These are phyloP conservation scores for Phoxinus phoxinus DNA, from an alignment of 2,113 vertebrate genomes.

Conservation along the genomic window DNA sequence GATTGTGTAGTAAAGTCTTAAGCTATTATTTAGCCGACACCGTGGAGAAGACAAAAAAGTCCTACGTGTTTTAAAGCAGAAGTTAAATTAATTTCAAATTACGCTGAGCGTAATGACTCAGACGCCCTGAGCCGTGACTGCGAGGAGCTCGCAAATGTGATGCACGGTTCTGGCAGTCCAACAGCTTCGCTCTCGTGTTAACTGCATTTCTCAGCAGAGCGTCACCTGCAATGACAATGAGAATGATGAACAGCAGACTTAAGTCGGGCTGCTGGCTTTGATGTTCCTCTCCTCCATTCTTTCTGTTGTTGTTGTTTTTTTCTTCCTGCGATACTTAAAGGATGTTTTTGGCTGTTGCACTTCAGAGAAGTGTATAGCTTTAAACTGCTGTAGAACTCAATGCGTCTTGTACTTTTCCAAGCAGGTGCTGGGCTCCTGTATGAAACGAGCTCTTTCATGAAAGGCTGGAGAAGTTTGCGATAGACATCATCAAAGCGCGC, in stretches of 20 bases:
- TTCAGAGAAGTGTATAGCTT: conserved; percentile 28
- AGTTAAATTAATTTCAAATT: conserved; percentile 48
- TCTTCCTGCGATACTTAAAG: background rate
- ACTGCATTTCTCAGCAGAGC: conserved; percentile 37
- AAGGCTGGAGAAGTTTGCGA: conserved; percentile 40
- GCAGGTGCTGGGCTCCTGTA: conserved; percentile 27
- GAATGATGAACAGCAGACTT: conserved; percentile 38
- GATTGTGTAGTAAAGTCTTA: conserved; percentile 42
- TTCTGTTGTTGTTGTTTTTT: conserved; percentile 29
- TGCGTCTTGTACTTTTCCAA: conserved; percentile 38
- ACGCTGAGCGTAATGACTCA: conserved; percentile 17
- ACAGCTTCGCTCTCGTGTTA: conserved; percentile 36
- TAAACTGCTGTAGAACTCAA: conserved; percentile 29
- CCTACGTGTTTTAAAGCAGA: conserved; percentile 31
- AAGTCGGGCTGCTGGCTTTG: conserved; percentile 20
- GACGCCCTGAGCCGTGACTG: conserved; percentile 19
- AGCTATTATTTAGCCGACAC: conserved; percentile 43
- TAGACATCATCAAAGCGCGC: conserved; percentile 48
- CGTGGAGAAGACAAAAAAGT: background rate
- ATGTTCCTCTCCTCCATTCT: conserved; percentile 36
- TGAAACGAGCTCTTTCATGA: conserved; percentile 45
- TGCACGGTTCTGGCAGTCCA: conserved; percentile 20
- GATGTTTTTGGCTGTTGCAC: conserved; percentile 10
- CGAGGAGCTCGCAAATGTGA: conserved; percentile 22
- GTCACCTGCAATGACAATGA: conserved; percentile 44